Evolutionary conservation across 2,113 vertebrate species (phyloP).

Genomic region (Aythya baeri): DNA sequence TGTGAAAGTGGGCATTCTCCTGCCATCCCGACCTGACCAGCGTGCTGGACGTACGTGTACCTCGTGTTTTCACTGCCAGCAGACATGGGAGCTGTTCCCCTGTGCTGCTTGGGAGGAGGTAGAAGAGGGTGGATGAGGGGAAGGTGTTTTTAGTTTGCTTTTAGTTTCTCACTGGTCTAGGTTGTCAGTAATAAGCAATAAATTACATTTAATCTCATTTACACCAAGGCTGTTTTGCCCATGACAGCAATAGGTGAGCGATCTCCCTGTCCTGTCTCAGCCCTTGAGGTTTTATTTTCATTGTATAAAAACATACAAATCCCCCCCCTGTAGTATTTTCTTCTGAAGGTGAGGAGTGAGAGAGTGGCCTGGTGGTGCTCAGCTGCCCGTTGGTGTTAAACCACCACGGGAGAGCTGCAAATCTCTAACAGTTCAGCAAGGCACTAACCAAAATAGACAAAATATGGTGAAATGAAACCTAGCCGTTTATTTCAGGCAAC

Average conservation of each 20-base stretch:
- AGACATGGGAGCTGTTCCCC: too few relatives aligned
- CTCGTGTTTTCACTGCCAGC: not conserved
- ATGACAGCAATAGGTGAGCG: too few relatives aligned
- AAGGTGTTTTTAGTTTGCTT: too few relatives aligned
- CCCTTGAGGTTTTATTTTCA: not conserved
- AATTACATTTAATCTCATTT: too few relatives aligned
- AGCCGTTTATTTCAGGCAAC: not conserved
- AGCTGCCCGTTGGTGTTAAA: not conserved
- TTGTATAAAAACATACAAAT: too few relatives aligned
- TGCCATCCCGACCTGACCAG: not conserved
- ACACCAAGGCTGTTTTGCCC: too few relatives aligned
- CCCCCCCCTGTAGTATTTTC: too few relatives aligned
- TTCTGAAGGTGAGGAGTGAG: not conserved
- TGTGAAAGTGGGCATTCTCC: not conserved
- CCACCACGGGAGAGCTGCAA: not conserved
- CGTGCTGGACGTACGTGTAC: accelerated
- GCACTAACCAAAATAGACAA: not conserved
- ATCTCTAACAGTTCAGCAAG: not conserved
- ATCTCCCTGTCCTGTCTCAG: too few relatives aligned
- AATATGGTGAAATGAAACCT: not conserved
- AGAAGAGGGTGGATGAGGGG: too few relatives aligned
- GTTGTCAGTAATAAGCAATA: too few relatives aligned
- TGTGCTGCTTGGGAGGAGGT: too few relatives aligned
- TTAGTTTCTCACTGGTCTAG: too few relatives aligned
- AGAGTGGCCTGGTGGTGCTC: not conserved